Conservation (phyloP, 2,888 invertebrate species). For the Agrochola circellaris region DNA sequence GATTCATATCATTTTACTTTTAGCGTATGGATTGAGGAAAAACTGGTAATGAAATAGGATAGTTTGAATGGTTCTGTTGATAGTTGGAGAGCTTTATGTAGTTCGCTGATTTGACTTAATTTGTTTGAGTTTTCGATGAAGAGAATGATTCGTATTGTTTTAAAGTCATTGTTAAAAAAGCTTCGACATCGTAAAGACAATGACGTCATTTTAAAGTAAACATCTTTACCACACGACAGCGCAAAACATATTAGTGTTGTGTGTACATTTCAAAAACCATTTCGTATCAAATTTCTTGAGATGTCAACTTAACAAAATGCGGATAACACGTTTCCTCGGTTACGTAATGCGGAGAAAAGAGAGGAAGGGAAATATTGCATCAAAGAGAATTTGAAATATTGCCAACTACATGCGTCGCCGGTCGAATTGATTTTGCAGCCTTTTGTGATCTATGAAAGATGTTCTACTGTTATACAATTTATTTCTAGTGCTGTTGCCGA, state of each 20-base stretch:
- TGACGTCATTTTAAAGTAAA: slow-evolving; percentile 9
- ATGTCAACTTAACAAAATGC: slow-evolving; percentile 70
- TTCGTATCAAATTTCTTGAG: slow-evolving; percentile 66
- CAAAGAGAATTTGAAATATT: slow-evolving; percentile 88
- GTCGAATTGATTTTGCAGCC: slow-evolving; percentile 83
- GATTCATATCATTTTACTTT: slow-evolving; percentile 17
- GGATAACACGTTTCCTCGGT: slow-evolving; percentile 70
- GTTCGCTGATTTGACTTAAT: background rate
- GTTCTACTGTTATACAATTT: slow-evolving; percentile 69
- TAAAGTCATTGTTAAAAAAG: background rate
- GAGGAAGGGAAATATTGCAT: slow-evolving; percentile 82
- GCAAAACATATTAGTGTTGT: slow-evolving; percentile 12
- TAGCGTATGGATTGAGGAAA: background rate
- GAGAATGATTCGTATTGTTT: background rate
- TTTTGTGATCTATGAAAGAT: slow-evolving; percentile 75
- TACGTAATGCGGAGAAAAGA: slow-evolving; percentile 77
- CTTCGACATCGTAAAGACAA: background rate
- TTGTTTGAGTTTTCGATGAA: background rate
- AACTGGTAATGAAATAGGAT: background rate
- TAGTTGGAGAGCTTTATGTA: background rate
- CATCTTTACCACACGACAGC: background rate
- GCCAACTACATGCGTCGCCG: slow-evolving; percentile 85
- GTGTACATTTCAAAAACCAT: slow-evolving; percentile 40
- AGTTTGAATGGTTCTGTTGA: background rate
- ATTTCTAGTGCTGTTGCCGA: slow-evolving; percentile 49